phyloP scores from a whole-genome alignment of 2,888 invertebrate species.

The Pocota personata region DNA sequence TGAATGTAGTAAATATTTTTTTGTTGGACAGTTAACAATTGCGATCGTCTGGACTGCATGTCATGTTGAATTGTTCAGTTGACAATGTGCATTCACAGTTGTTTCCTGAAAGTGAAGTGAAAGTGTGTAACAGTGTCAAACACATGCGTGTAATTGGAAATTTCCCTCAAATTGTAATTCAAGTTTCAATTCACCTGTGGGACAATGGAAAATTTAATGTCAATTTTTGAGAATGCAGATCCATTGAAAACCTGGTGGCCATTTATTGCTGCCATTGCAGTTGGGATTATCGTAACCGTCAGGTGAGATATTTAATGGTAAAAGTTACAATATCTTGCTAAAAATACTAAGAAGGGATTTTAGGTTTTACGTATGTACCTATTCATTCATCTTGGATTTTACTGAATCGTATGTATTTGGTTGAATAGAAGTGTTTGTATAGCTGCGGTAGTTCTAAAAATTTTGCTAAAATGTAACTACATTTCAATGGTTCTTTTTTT shows the following conservation, averaged over 20 bases:
- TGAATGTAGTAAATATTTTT: slow-evolving; percentile 1
- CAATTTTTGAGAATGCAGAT: slow-evolving; percentile 81
- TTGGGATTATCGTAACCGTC: slow-evolving; percentile 83
- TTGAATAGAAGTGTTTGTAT: no score
- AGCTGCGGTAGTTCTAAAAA: no score
- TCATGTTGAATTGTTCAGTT: slow-evolving; percentile 15
- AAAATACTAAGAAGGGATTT: not conserved
- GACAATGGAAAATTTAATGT: slow-evolving; percentile 80
- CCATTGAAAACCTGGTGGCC: slow-evolving; percentile 85
- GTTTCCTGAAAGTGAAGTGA: slow-evolving; percentile 29
- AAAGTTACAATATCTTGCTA: not conserved
- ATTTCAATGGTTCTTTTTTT: no score
- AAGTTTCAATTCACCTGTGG: not conserved
- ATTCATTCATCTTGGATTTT: no score
- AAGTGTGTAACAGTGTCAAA: slow-evolving; percentile 24
- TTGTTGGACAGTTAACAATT: slow-evolving; percentile 22
- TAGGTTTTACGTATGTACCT: not conserved
- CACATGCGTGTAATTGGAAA: not conserved
- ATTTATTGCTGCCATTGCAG: slow-evolving; percentile 83
- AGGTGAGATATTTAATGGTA: slow-evolving; percentile 81
- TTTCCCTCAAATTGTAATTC: not conserved
- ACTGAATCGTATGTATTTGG: no score
- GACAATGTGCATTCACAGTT: slow-evolving; percentile 28
- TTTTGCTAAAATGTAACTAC: no score
- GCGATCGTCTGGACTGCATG: slow-evolving; percentile 47